phyloP scores from a whole-genome alignment of 2,113 vertebrate species.

The Isurus oxyrinchus region DNA sequence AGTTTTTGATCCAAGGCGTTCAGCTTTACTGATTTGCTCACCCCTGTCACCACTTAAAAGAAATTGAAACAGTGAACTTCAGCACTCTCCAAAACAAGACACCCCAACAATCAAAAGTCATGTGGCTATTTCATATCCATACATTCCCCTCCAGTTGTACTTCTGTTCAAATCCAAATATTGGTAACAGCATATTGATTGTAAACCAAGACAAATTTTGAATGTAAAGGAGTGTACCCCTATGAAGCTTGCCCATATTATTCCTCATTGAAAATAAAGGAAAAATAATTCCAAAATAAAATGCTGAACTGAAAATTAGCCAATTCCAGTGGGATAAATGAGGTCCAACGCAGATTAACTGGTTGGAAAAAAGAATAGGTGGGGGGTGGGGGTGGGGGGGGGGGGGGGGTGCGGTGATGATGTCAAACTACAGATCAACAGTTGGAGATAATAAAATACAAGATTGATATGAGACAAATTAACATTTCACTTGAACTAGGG shows the following conservation, averaged over 20 bases:
- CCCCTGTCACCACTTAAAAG: constrained; percentile 29
- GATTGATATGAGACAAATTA: neutral
- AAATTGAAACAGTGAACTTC: neutral
- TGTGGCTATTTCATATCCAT: neutral
- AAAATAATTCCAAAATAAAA: neutral
- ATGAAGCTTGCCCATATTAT: neutral
- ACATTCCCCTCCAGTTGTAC: neutral
- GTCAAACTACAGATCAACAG: neutral
- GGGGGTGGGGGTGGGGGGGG: no score
- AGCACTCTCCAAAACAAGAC: neutral
- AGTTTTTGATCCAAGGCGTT: constrained; percentile 64
- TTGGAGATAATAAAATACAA: neutral
- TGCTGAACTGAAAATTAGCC: neutral
- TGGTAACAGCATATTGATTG: neutral
- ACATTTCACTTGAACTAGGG: neutral
- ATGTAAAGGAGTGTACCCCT: neutral
- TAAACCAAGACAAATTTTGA: neutral
- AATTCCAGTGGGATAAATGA: neutral
- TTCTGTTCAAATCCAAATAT: neutral
- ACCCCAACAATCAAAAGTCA: neutral
- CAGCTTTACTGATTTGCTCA: constrained; percentile 63
- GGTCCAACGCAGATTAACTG: neutral
- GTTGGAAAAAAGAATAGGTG: no score
- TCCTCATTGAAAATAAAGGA: neutral
- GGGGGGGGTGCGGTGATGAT: neutral